A percentile compares a stretch with the other conserved stretches of the same genome.
Evolutionary conservation across 2,888 invertebrate genomes (phyloP).

Genomic region (Himalopsyche anomala): DNA sequence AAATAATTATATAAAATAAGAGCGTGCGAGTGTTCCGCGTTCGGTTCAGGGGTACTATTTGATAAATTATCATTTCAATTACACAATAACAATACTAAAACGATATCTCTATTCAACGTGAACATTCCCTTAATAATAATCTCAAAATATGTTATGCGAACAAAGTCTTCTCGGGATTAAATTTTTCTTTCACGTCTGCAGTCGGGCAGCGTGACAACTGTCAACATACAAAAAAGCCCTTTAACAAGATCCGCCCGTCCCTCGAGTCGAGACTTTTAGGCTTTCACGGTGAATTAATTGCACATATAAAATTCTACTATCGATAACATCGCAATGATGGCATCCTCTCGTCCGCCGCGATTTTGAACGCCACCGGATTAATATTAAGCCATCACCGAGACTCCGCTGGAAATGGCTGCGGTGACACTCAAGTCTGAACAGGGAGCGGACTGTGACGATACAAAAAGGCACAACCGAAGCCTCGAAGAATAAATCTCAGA

Average conservation of each 20-base stretch:
- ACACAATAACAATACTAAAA: slow-evolving; percentile 39
- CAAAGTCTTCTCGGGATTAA: slow-evolving; percentile 35
- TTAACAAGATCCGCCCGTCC: not conserved
- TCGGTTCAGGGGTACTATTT: not conserved
- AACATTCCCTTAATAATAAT: slow-evolving; percentile 52
- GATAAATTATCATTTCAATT: slow-evolving; percentile 37
- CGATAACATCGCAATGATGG: not conserved
- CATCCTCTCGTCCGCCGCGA: not conserved
- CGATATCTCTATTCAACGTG: slow-evolving; percentile 44
- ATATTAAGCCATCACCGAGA: not conserved
- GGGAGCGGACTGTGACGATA: not conserved
- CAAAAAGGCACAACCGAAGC: slow-evolving; percentile 31
- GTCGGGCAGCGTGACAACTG: not conserved
- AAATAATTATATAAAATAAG: slow-evolving; percentile 36
- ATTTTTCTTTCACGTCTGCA: not conserved
- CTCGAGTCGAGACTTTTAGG: not conserved
- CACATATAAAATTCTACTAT: slow-evolving; percentile 41
- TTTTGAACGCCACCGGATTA: not conserved
- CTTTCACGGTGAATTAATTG: slow-evolving; percentile 2
- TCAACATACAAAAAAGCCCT: slow-evolving; percentile 13
- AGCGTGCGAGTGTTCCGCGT: not conserved
- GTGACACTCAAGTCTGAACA: not conserved
- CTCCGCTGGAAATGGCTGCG: not conserved
- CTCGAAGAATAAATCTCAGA: not conserved
- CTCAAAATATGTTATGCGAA: slow-evolving; percentile 53